These are phyloP conservation scores for Lottia scabra DNA, from an alignment of 2,888 invertebrate genomes.

Conservation along the genomic window DNA sequence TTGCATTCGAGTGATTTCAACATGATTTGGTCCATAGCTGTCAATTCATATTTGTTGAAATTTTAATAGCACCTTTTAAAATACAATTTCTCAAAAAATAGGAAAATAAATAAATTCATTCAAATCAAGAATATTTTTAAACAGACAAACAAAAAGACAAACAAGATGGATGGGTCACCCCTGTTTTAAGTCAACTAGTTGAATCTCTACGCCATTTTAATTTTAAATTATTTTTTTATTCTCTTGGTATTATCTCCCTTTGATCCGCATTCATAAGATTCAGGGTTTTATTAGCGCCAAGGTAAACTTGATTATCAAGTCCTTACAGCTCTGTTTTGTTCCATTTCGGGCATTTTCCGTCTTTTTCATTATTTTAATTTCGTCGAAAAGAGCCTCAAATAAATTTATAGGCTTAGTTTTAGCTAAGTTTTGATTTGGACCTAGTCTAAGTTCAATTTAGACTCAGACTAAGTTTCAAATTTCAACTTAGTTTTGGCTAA, in stretches of 20 bases:
- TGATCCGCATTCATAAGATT: neutral
- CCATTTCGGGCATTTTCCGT: neutral
- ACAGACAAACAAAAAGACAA: no score
- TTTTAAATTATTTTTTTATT: neutral
- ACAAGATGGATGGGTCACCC: neutral
- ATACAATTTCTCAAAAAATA: no score
- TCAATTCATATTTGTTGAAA: no score
- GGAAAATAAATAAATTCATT: no score
- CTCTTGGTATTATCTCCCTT: neutral
- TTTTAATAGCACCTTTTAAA: no score
- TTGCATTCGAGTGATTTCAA: no score
- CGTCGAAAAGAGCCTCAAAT: slow-evolving; percentile 1
- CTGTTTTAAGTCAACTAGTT: neutral
- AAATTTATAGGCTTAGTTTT: neutral
- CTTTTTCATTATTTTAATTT: neutral
- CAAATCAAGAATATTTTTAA: no score
- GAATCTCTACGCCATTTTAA: neutral
- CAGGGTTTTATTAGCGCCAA: neutral
- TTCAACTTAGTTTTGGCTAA: no score
- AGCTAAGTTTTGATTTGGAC: no score
- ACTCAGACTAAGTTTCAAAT: neutral
- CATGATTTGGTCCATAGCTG: no score
- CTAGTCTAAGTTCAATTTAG: no score
- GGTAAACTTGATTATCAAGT: neutral
- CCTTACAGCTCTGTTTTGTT: neutral